Evolutionary conservation across 64 coral and sea anemone genomes (phyloP).

Genomic region (Astreopora myriophthalma): DNA sequence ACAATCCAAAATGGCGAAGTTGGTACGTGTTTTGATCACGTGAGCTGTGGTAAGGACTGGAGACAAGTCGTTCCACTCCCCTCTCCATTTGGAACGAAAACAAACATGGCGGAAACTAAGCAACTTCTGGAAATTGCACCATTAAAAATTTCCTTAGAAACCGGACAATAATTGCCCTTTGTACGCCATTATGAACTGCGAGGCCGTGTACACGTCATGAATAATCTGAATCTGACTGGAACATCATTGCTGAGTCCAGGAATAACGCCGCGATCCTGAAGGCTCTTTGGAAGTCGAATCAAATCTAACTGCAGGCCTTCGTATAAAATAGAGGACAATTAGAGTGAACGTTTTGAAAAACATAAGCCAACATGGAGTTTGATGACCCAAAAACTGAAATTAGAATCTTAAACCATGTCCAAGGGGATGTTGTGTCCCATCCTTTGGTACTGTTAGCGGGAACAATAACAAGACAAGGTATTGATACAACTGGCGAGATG

Average conservation of each 20-base stretch:
- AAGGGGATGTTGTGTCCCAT: conserved; percentile 65
- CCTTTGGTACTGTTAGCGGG: conserved; percentile 85
- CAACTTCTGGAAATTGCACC: not conserved
- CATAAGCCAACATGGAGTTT: not conserved
- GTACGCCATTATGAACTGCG: not conserved
- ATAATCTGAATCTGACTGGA: not conserved
- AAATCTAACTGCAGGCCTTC: not conserved
- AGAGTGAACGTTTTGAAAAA: no score
- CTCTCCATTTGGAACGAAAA: not conserved
- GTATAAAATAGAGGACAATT: not conserved
- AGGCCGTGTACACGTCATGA: conserved; percentile 42
- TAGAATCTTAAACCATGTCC: conserved; percentile 65
- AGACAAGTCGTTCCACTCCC: not conserved
- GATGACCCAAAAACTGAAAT: conserved; percentile 3
- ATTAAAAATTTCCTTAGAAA: conserved; percentile 14
- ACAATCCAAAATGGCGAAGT: conserved; percentile 73
- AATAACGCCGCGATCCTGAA: not conserved
- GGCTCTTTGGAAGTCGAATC: not conserved
- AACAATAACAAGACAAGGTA: not conserved
- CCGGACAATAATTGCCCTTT: not conserved
- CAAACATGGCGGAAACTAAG: conserved; percentile 16
- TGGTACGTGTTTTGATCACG: conserved; percentile 42
- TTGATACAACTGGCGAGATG: not conserved
- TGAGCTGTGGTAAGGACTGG: not conserved
- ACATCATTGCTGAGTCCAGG: not conserved